A percentile compares a stretch with the other conserved stretches of the same genome.
Evolutionary conservation across 2,888 invertebrate genomes (phyloP).

Genomic region (Rambutsinella grinnellia): DNA sequence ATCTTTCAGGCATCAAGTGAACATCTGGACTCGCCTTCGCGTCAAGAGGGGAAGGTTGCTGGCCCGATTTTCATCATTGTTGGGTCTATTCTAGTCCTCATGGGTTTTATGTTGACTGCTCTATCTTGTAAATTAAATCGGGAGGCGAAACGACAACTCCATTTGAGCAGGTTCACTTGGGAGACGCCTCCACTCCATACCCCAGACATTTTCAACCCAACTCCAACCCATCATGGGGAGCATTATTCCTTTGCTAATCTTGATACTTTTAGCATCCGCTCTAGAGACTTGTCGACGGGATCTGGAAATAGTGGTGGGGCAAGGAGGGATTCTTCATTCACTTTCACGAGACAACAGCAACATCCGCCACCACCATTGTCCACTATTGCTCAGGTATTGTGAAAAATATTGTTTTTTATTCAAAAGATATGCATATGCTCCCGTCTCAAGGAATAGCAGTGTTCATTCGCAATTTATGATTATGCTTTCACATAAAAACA

Average conservation of each 20-base stretch:
- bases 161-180: conserved; percentile 56
- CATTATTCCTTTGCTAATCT: conserved; percentile 52
- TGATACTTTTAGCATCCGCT: conserved; percentile 30
- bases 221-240: conserved; percentile 26
- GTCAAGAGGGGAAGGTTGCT: conserved; percentile 62
- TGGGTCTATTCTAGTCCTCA: conserved; percentile 53
- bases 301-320: conserved; percentile 11
- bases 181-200: conserved; percentile 55
- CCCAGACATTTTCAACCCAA: conserved; percentile 45
- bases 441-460: too few species aligned
- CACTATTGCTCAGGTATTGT: conserved; percentile 62
- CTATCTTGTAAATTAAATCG: conserved; percentile 61
- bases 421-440: too few species aligned
- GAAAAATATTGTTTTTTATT: too few species aligned
- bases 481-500: too few species aligned
- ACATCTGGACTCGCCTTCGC: conserved; percentile 43
- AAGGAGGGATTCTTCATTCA: conserved; percentile 43
- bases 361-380: conserved; percentile 58
- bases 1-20: conserved; percentile 23
- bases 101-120: conserved; percentile 54
- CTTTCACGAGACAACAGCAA: conserved; percentile 26
- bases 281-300: conserved; percentile 26
- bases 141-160: conserved; percentile 55
- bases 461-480: too few species aligned
- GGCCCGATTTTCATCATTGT: conserved; percentile 63